phyloP scores from a whole-genome alignment of 2,888 invertebrate genomes.

The Crioceris asparagi region DNA sequence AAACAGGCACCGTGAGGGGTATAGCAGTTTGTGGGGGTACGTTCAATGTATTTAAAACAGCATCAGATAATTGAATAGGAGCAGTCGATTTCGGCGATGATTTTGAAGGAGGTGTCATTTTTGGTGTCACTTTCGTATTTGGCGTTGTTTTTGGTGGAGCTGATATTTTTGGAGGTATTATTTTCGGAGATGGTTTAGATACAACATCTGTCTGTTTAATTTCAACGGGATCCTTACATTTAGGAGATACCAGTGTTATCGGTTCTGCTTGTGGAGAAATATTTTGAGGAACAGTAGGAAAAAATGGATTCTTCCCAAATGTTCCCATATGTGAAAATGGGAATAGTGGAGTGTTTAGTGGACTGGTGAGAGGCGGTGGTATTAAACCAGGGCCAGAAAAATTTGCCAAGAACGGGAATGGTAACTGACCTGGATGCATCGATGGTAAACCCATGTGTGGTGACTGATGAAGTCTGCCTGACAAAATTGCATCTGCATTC shows the following conservation, averaged over 20 bases:
- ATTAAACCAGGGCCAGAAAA: conserved; percentile 35
- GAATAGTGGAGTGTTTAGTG: conserved; percentile 28
- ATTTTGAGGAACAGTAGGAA: conserved; percentile 45
- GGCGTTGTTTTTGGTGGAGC: conserved; percentile 16
- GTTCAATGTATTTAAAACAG: conserved; percentile 11
- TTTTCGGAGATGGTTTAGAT: not conserved
- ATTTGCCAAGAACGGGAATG: conserved; percentile 44
- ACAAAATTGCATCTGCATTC: conserved; percentile 32
- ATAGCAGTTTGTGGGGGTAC: conserved; percentile 1
- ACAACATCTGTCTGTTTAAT: not conserved
- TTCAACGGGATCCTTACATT: conserved; percentile 12
- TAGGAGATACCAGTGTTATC: conserved; percentile 21
- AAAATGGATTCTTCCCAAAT: conserved; percentile 48
- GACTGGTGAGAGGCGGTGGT: no score
- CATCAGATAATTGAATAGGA: conserved; percentile 12
- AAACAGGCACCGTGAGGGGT: not conserved
- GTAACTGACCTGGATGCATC: conserved; percentile 29
- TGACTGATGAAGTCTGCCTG: conserved; percentile 14
- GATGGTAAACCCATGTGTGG: conserved; percentile 17
- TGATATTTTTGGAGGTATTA: not conserved
- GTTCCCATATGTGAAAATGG: conserved; percentile 35
- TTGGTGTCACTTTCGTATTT: not conserved
- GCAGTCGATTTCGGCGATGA: conserved; percentile 10
- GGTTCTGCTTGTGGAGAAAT: conserved; percentile 37
- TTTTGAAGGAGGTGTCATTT: conserved; percentile 6